Evolutionary conservation across 2,113 vertebrate genomes (phyloP), one percentile per base, ranked within the genome.

Genomic region (Xerus inauris): DNA sequence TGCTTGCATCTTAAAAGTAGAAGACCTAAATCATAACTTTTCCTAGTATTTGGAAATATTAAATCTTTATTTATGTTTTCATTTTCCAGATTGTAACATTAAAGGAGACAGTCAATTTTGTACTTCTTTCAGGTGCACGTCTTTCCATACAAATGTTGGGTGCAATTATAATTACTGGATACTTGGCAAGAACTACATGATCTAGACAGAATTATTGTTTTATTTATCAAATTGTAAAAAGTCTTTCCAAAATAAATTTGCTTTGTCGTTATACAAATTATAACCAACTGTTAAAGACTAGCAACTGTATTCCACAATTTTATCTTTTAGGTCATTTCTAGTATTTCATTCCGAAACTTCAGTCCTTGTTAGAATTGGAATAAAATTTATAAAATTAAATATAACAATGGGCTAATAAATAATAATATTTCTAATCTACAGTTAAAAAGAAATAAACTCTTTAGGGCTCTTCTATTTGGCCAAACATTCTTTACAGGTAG

Each of bases 331-430:
- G 94, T 64, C 42, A 49, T 12, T 97, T 30, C 28, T 97, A 28
- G 0, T 93, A 91, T 47, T 96, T 97, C 40, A 89, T 35, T 95
- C 32, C 87, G 87, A 96, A 87, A 62, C 65, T 69, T 75, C 79
- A 97, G 49, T 93, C 71, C 22, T 95, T 79, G 2, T 82, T 76
- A 93, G 71, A 75, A 81, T 91, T 14, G 73, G 64, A 97, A 89
- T 87, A 51, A 96, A 92, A 94, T 96, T 96, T 97, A 79, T 81
- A 96, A 84, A 94, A 73, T 49, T 92, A 96, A 95, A 67, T 95
- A 86, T 40, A 47, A 16, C 80, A 71, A 35, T 47, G 65, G 24
- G 1, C 80, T 96, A 97, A 72, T 81, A 26, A 47, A 77, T 71
- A 75, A 22, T 5, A 95, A 3, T 9, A 92, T 80, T 96, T 96